Evolutionary conservation across 2,888 invertebrate genomes (phyloP).

Genomic region (Melieria omissa): DNA sequence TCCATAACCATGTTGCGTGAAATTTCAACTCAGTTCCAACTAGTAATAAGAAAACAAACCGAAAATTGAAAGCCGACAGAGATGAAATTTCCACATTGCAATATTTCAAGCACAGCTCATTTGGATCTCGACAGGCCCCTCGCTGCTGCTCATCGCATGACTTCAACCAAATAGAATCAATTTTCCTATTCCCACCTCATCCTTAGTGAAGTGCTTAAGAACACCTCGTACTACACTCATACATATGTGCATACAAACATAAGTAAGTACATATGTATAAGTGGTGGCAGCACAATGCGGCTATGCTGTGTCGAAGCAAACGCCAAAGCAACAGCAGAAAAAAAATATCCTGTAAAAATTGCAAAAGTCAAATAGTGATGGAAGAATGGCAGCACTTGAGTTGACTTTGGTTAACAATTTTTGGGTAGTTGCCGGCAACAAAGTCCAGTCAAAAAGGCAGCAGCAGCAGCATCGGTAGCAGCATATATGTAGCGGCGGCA

Average conservation of each 20-base stretch:
- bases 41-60: too few species aligned
- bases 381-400: constrained; percentile 26
- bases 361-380: constrained; percentile 36
- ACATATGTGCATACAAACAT: constrained; percentile 8
- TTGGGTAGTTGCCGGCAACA: constrained; percentile 23
- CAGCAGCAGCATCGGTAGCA: constrained; percentile 13
- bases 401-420: constrained; percentile 23
- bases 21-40: too few species aligned
- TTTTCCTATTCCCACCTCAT: too few species aligned
- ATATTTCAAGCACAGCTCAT: too few species aligned
- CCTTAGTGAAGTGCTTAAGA: too few species aligned
- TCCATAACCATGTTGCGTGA: too few species aligned
- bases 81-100: too few species aligned
- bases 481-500: not conserved
- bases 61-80: too few species aligned
- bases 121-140: too few species aligned
- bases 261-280: not conserved
- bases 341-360: constrained; percentile 13
- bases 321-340: not conserved
- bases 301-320: constrained; percentile 7
- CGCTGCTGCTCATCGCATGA: too few species aligned
- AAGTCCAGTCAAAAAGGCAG: constrained; percentile 2
- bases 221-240: not conserved
- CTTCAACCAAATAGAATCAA: too few species aligned
- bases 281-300: constrained; percentile 7